These are phyloP conservation scores for Naja naja DNA, from an alignment of 2,113 vertebrate species.

Conservation along the genomic window DNA sequence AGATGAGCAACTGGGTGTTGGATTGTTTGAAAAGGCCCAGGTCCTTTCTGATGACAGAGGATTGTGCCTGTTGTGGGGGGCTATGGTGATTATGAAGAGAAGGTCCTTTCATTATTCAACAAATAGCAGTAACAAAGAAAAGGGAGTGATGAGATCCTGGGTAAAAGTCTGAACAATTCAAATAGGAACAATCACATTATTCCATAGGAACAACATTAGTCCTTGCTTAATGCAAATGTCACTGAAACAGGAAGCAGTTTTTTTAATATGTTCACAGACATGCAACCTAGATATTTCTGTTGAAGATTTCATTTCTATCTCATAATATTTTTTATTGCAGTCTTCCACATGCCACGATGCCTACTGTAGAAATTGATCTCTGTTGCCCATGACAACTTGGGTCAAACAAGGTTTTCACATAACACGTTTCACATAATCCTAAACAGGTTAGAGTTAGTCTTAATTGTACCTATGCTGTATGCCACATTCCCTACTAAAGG, in stretches of 20 bases:
- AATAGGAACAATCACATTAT: not conserved
- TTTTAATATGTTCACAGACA: too few species aligned
- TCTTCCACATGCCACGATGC: not conserved
- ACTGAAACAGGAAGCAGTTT: too few species aligned
- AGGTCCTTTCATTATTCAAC: not conserved
- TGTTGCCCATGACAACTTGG: not conserved
- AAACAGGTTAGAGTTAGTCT: not conserved
- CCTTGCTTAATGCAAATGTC: not conserved
- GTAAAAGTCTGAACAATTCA: not conserved
- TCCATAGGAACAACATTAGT: not conserved
- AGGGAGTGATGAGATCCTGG: not conserved
- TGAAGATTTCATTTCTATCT: not conserved
- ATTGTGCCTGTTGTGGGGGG: not conserved
- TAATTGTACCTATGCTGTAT: not conserved
- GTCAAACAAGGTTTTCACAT: not conserved
- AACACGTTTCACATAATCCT: too few species aligned
- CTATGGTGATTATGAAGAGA: not conserved
- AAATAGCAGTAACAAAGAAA: not conserved
- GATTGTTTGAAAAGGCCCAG: slow-evolving; percentile 13
- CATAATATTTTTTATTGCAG: not conserved
- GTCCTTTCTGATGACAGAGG: not conserved
- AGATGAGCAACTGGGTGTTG: slow-evolving; percentile 37
- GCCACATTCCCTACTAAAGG: not conserved
- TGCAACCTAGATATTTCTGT: not conserved
- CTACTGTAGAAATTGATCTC: not conserved